Base-by-base conservation (phyloP, 2,797 vertebrate species). In the Fistularia commersonii region DNA sequence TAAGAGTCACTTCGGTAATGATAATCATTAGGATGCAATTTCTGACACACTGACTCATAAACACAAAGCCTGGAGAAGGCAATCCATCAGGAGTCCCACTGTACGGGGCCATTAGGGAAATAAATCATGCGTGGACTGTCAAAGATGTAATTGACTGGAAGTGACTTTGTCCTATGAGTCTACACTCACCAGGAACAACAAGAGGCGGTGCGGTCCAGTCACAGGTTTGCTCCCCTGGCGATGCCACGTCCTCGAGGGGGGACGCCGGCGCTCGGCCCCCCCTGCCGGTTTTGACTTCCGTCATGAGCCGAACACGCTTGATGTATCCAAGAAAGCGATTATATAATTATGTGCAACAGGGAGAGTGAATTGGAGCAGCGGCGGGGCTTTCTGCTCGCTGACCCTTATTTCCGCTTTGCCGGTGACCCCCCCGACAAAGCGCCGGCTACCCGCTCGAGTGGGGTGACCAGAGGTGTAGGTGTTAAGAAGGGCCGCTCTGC, bases 1-100 rank as follows among this genome's bases (percentile, higher is more conserved):
- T 23, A 64, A 31, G 72, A 69, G 65, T 72, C 77, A 74, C 76
- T 69, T 69, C 72, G 72, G 75, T 74, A 76, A 76, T 81, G 69
- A 74, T 65, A 77, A 59, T 73, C 78, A 77, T 86, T 85, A 87
- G 73, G 78, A 72, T n/a, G 42, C 74, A 67, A 85, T 82, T 77
- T 84, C 80, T 57, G 74, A 69, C 49, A 36, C 4, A 45, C 39
- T 32, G 35, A 35, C 35, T 51, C 34, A 43, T 35, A 7, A 41
- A 51, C 54, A 51, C 60, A 13, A 3, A 0, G 77, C 77, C 65
- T 8, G 61, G 13, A 60, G 71, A 72, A n/a, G 15, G 47, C 39
- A 1, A 77, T 86, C 61, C 80, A 81, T 86, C 81, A 3, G 55
- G 23, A 23, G 23, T 2, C 23, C 23, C 23, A 2, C 23, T 4